Evolutionary conservation across 2,888 invertebrate species (phyloP).

Genomic region (Leucania comma): DNA sequence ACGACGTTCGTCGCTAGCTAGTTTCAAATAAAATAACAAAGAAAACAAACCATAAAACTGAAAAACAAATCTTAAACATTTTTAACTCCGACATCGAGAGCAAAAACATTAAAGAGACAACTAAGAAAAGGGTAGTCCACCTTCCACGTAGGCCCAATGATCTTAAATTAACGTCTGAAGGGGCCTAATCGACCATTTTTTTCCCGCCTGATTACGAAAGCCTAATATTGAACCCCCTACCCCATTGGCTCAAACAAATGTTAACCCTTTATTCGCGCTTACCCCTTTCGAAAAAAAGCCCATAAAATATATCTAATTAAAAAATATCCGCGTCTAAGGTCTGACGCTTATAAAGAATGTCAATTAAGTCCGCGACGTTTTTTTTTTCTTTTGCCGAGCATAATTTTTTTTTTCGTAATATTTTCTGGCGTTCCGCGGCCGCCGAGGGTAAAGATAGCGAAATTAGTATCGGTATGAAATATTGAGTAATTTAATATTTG

Average conservation of each 20-base stretch:
- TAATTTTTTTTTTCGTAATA: constrained; percentile 83
- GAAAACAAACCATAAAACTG: constrained; percentile 13
- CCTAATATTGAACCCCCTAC: constrained; percentile 89
- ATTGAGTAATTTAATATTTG: constrained; percentile 90
- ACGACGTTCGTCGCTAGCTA: too few relatives aligned
- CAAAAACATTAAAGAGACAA: constrained; percentile 81
- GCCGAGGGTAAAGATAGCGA: constrained; percentile 90
- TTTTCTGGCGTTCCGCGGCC: constrained; percentile 87
- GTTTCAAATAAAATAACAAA: neutral
- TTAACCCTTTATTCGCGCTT: constrained; percentile 89
- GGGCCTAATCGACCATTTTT: constrained; percentile 90
- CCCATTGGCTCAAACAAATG: constrained; percentile 88
- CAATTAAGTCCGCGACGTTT: constrained; percentile 89
- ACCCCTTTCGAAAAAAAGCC: constrained; percentile 88
- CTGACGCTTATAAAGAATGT: constrained; percentile 91
- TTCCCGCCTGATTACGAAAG: constrained; percentile 89
- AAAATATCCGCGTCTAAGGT: constrained; percentile 90
- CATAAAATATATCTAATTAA: constrained; percentile 92
- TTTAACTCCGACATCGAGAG: constrained; percentile 77
- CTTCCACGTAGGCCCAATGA: constrained; percentile 86
- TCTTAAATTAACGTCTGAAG: constrained; percentile 88
- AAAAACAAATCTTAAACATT: constrained; percentile 58
- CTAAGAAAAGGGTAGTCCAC: constrained; percentile 69
- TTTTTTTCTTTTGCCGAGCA: constrained; percentile 78
- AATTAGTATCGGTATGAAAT: constrained; percentile 91